These are phyloP conservation scores for Halocaridina rubra DNA, from an alignment of 2,888 invertebrate genomes.

Conservation along the genomic window DNA sequence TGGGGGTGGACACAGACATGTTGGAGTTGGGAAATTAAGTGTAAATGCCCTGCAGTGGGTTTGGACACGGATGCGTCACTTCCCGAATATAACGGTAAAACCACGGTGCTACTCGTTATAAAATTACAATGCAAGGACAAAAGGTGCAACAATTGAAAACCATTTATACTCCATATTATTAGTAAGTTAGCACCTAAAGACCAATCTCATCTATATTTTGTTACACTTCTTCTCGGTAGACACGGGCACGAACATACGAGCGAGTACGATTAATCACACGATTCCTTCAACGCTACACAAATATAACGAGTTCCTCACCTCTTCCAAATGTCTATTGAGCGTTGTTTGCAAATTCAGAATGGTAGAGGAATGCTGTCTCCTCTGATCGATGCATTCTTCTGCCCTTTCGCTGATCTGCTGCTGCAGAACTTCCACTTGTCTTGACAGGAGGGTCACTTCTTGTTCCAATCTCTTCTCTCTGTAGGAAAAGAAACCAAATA, in stretches of 20 bases:
- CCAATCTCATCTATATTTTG: too few relatives aligned
- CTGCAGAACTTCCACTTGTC: conserved; percentile 82
- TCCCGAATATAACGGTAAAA: too few relatives aligned
- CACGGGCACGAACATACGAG: too few relatives aligned
- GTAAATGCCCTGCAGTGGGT: too few relatives aligned
- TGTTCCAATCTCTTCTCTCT: conserved; percentile 85
- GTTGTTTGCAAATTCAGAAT: conserved; percentile 79
- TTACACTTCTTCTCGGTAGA: too few relatives aligned
- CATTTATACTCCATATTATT: background rate
- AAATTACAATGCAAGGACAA: too few relatives aligned
- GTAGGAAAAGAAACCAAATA: background rate
- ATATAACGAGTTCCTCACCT: conserved; percentile 68
- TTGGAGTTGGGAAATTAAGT: too few relatives aligned
- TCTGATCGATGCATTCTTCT: conserved; percentile 80
- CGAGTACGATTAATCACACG: too few relatives aligned
- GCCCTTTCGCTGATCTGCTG: conserved; percentile 83
- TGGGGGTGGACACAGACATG: too few relatives aligned
- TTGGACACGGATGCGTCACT: too few relatives aligned
- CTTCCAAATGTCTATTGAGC: conserved; percentile 82
- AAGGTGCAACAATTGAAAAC: background rate
- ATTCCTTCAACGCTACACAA: background rate
- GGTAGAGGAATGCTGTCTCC: conserved; percentile 79
- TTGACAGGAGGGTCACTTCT: conserved; percentile 80
- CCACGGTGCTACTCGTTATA: too few relatives aligned
- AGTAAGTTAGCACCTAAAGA: too few relatives aligned